Conservation (phyloP, 2,888 invertebrate genomes). For the Drosophila melanosoma region DNA sequence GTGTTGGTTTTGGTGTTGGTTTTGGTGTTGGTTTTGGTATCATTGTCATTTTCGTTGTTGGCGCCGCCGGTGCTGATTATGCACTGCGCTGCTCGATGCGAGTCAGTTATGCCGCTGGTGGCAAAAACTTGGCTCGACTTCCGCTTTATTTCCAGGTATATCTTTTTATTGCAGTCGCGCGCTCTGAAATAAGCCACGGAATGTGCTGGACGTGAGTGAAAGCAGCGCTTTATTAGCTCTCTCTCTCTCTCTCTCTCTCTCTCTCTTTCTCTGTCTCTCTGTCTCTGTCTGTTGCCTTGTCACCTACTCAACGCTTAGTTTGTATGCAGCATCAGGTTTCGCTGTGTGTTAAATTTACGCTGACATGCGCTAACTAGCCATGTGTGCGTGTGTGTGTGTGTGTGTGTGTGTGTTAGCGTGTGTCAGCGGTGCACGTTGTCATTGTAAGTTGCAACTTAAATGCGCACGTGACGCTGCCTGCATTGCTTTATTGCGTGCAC, state of each 20-base stretch:
- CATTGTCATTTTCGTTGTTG: constrained; percentile 32
- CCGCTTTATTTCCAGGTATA: constrained; percentile 55
- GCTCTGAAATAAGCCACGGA: constrained; percentile 64
- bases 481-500: constrained; percentile 76
- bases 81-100: constrained; percentile 52
- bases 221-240: constrained; percentile 2
- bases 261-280: neutral
- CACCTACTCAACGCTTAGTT: constrained; percentile 49
- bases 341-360: constrained; percentile 78
- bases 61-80: constrained; percentile 66
- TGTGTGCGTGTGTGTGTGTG: constrained; percentile 17
- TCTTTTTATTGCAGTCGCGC: constrained; percentile 74
- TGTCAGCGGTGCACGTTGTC: constrained; percentile 65
- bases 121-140: constrained; percentile 69
- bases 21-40: constrained; percentile 9
- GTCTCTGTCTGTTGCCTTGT: neutral
- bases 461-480: constrained; percentile 69
- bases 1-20: neutral
- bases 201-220: constrained; percentile 27
- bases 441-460: constrained; percentile 78
- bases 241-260: neutral
- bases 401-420: constrained; percentile 27
- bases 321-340: constrained; percentile 78
- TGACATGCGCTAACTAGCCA: constrained; percentile 78
- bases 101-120: constrained; percentile 52